Evolutionary conservation across 2,113 vertebrate genomes (phyloP), one percentile per base, ranked within the genome.

Genomic region (Rhipidura dahli): DNA sequence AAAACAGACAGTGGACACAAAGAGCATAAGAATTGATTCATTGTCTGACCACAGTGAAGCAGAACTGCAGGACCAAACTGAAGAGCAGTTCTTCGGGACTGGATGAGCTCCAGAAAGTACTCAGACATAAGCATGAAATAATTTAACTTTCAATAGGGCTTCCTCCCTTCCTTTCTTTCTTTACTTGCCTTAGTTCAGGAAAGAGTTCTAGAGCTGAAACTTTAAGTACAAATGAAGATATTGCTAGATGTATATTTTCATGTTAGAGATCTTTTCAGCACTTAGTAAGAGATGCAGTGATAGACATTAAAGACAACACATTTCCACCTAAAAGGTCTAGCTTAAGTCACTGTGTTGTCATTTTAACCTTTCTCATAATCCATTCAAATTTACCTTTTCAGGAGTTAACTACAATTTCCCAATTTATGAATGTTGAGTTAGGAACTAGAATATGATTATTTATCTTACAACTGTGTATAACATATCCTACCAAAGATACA

Each of bases 1-100:
- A 90, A 95, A 94, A 28, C n/a, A 93, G 86, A 90, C 88, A 92
- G 35, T 47, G 64, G 69, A 35, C 31, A 66, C 49, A 94, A 93
- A 66, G 37, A 84, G 37, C 14, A 9, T 13, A 84, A 49, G 70
- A 94, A 94, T 76, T 89, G 90, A 94, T 92, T 57, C 68, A 83
- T 24, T 0, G 0, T 86, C 79, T 95, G 81, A 96, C 90, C 94
- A 76, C 88, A 94, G 80, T 23, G 40, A 85, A 91, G 49, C 30
- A 79, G 44, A 68, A 61, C 1, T 66, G 72, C 15, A 75, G 60
- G 61, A 54, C 44, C 66, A 49, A 59, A 76, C 54, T 82, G 66
- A 83, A 89, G 64, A 78, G n/a, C 35, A 75, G 28, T 64, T 85
- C 12, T 54, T 79, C 2, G 3, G 60, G 56, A 64, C 56, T 28